phyloP scores from a whole-genome alignment of 1,140 invertebrate genomes.

The Caenorhabditis inopinata region DNA sequence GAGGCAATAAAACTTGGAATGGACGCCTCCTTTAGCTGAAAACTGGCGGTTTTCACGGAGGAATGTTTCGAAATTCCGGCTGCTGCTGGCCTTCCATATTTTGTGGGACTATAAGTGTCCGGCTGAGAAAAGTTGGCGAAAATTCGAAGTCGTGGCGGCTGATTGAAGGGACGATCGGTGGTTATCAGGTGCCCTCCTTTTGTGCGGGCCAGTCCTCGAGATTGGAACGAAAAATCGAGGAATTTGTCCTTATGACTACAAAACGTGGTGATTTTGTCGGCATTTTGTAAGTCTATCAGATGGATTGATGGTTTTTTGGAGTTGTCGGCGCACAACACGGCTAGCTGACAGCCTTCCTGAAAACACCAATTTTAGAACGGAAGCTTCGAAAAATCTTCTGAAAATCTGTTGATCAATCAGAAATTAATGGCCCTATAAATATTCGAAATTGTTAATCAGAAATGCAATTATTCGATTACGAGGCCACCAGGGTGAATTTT shows the following conservation, averaged over 20 bases:
- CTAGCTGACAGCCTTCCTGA: neutral
- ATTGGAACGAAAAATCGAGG: neutral
- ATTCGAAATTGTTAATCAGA: no score
- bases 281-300: neutral
- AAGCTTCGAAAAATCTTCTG: neutral
- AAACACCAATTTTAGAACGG: neutral
- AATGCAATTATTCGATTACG: no score
- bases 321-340: neutral
- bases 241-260: neutral
- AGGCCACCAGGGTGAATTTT: no score
- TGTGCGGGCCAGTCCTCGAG: neutral
- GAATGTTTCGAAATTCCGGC: no score
- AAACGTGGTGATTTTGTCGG: neutral
- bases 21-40: neutral
- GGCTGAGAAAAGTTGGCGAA: no score
- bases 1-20: neutral
- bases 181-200: slow-evolving; percentile 3
- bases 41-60: neutral
- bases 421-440: no score
- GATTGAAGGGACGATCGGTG: neutral
- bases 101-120: no score
- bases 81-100: no score
- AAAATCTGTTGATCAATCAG: neutral
- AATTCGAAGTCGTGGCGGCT: neutral
- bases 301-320: neutral